These are phyloP conservation scores for Meloidogyne hapla DNA, from an alignment of 1,140 invertebrate genomes.

Conservation along the genomic window DNA sequence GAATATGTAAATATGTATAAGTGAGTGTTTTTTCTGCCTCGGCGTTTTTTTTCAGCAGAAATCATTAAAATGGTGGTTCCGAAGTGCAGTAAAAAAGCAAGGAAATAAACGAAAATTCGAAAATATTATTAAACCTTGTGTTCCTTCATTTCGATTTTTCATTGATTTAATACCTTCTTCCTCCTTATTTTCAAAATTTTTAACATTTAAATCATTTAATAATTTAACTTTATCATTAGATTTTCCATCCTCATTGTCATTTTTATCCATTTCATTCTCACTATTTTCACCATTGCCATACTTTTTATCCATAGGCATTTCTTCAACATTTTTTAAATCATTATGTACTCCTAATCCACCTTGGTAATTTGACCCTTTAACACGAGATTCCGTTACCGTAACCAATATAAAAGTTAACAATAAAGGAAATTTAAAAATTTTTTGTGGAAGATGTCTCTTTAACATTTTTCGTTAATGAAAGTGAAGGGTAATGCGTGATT, in stretches of 20 bases:
- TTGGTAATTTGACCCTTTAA: not conserved
- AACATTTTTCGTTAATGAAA: not conserved
- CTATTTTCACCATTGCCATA: not conserved
- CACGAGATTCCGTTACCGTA: not conserved
- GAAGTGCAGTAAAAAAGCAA: not conserved
- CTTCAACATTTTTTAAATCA: not conserved
- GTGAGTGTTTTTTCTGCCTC: too few species aligned
- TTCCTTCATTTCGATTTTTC: not conserved
- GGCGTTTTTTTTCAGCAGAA: too few species aligned
- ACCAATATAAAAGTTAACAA: not conserved
- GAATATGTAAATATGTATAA: too few species aligned
- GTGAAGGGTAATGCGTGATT: not conserved
- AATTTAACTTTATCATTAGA: not conserved
- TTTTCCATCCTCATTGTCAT: not conserved
- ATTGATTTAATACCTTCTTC: not conserved
- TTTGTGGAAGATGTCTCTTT: not conserved
- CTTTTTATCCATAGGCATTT: not conserved
- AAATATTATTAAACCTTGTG: not conserved
- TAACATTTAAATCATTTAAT: not conserved
- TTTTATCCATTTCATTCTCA: not conserved
- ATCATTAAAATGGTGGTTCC: too few species aligned
- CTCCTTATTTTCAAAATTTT: not conserved
- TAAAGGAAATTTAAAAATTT: not conserved
- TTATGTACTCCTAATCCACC: not conserved
- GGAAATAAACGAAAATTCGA: too few species aligned